phyloP scores from a whole-genome alignment of 2,797 vertebrate genomes.

The Leptatherina wallacei region DNA sequence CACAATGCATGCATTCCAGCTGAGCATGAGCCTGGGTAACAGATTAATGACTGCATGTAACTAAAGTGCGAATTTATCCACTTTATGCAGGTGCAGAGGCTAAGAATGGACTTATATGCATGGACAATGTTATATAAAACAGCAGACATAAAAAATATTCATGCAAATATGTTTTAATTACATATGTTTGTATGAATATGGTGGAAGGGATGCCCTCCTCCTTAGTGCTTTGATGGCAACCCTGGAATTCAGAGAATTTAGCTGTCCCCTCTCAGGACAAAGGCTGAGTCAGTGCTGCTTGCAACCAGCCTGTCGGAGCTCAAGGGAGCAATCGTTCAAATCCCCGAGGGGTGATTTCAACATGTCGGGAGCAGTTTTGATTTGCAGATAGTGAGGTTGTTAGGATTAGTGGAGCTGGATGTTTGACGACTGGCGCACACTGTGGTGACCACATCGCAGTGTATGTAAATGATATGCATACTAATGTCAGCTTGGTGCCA shows the following conservation, averaged over 20 bases:
- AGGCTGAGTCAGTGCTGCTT: constrained; percentile 58
- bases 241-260: constrained; percentile 79
- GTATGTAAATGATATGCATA: not conserved
- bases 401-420: constrained; percentile 4
- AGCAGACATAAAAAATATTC: not conserved
- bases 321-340: constrained; percentile 44
- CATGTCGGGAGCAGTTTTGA: constrained; percentile 21
- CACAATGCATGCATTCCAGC: not conserved
- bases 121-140: not conserved
- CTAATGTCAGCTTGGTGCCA: not conserved
- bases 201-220: constrained; percentile 46
- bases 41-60: not conserved
- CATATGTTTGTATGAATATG: not conserved
- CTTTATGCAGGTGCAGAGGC: not conserved
- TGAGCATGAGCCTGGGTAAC: not conserved
- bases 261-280: constrained; percentile 55
- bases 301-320: constrained; percentile 37
- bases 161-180: not conserved
- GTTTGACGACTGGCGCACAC: not conserved
- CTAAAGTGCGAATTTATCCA: not conserved
- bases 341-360: constrained; percentile 47
- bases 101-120: not conserved
- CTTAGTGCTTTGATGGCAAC: constrained; percentile 74
- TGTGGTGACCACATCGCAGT: constrained; percentile 1
- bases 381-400: constrained; percentile 43